Evolutionary conservation across 2,797 vertebrate species (phyloP).

Genomic region (Xenopus petersii): DNA sequence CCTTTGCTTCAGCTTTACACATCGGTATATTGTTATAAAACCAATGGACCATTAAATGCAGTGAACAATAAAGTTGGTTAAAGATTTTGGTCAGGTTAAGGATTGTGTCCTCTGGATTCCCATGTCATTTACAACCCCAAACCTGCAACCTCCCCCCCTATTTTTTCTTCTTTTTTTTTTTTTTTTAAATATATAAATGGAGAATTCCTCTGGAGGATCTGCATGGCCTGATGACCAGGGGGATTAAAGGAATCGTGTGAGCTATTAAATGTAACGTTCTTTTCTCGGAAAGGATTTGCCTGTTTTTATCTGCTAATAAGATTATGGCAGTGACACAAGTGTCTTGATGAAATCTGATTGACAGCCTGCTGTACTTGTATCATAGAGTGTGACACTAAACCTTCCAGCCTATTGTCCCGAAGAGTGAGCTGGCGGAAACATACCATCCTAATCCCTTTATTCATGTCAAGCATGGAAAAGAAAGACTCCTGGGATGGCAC

Average conservation of each 20-base stretch:
- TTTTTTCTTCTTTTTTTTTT: not conserved
- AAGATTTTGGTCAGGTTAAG: slow-evolving; percentile 34
- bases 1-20: slow-evolving; percentile 24
- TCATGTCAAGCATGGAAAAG: slow-evolving; percentile 91
- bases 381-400: slow-evolving; percentile 93
- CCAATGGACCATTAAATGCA: slow-evolving; percentile 45
- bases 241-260: slow-evolving; percentile 57
- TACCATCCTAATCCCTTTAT: slow-evolving; percentile 97
- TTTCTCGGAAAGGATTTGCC: slow-evolving; percentile 74
- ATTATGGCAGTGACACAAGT: slow-evolving; percentile 88
- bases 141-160: slow-evolving; percentile 25
- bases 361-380: slow-evolving; percentile 96
- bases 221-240: slow-evolving; percentile 58
- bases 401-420: slow-evolving; percentile 84
- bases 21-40: slow-evolving; percentile 20
- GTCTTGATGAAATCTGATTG: slow-evolving; percentile 84
- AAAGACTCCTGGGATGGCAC: slow-evolving; percentile 78
- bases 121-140: slow-evolving; percentile 44
- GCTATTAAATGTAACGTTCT: slow-evolving; percentile 82
- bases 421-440: slow-evolving; percentile 93
- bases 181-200: not conserved
- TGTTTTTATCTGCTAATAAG: slow-evolving; percentile 91
- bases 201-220: slow-evolving; percentile 37
- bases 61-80: slow-evolving; percentile 48
- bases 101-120: slow-evolving; percentile 35